Percentiles rank a stretch among this genome's conserved stretches.
phyloP scores from a whole-genome alignment of 2,113 vertebrate genomes.

The Oreocharis arfaki region DNA sequence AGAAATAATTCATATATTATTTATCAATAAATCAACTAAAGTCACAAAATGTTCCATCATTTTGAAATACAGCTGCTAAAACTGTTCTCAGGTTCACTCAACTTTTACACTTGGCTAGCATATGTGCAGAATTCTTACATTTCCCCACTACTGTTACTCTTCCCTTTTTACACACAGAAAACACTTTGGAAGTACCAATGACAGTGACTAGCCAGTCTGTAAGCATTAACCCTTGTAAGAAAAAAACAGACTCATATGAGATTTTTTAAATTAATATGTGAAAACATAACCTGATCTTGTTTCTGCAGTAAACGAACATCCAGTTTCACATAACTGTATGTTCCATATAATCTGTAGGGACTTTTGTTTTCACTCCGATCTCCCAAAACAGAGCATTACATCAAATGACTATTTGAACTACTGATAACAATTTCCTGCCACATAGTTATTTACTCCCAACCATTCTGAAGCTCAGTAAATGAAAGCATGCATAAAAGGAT shows the following conservation, averaged over 20 bases:
- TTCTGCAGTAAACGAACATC: too few species aligned
- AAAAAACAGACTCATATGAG: too few species aligned
- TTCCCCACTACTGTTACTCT: background rate
- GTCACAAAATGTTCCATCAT: background rate
- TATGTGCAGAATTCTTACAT: background rate
- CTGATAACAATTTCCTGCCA: background rate
- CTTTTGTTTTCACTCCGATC: too few species aligned
- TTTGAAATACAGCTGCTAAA: background rate
- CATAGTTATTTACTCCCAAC: background rate
- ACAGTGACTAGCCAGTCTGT: too few species aligned
- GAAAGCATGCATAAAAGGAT: background rate
- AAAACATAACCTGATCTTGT: too few species aligned
- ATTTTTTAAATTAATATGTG: too few species aligned
- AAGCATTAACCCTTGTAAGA: too few species aligned
- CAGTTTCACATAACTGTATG: too few species aligned
- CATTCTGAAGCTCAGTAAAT: background rate
- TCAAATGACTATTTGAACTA: too few species aligned
- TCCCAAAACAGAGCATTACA: too few species aligned
- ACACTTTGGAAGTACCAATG: too few species aligned
- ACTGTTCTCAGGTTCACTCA: background rate
- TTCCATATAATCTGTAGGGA: too few species aligned
- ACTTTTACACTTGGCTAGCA: background rate
- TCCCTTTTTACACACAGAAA: background rate
- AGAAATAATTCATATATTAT: background rate
- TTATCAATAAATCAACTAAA: background rate